Evolutionary conservation across 23 tunicate genomes (phyloP), one percentile per base, ranked within the genome.

Genomic region (Diplosoma virens): DNA sequence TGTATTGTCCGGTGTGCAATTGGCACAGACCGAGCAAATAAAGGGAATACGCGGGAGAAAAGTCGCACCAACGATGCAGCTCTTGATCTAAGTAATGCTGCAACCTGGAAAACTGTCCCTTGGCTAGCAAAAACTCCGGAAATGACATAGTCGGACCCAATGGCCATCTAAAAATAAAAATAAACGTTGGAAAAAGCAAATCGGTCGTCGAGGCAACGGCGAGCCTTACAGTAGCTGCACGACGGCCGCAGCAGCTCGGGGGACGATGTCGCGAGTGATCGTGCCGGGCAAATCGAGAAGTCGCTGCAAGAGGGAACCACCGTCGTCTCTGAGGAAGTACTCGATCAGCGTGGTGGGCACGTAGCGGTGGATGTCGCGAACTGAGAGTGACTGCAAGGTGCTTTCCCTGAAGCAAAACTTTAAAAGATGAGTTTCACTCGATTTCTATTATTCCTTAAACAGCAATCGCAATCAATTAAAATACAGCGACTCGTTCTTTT

Each of bases 1-100:
- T 67, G 55, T 65, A 87, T 21, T 80, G 76, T 1, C 93, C 93
- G 35, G 58, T 34, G 71, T 87, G 93, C n/a, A 87, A 61, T 23
- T 80, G 86, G 71, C 93, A 87, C 34, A 73, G 67, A 4, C 81
- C 93, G 7, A 87, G 77, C 82, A 87, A 23, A 66, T 80, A 87
- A 0, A 36, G 16, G 54, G 41, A 52, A 58, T 85, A 87, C 3
- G 59, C 47, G 1, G 93, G 85, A 50, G 81, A 72, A 76, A 67
- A 80, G 33, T 80, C 81, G 35, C 93, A 87, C 93, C 93, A 87
- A 1, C 46, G 66, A 22, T 35, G 21, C 1, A 84, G 32, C 28
- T 67, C 80, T 32, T 41, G 37, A 21, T 80, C 76, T 28, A 87
- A 21, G 60, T 87, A 87, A 37, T 66, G 78, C 16, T 74, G 81